Conservation (phyloP, 2,113 vertebrate species). For the Candoia aspera region DNA sequence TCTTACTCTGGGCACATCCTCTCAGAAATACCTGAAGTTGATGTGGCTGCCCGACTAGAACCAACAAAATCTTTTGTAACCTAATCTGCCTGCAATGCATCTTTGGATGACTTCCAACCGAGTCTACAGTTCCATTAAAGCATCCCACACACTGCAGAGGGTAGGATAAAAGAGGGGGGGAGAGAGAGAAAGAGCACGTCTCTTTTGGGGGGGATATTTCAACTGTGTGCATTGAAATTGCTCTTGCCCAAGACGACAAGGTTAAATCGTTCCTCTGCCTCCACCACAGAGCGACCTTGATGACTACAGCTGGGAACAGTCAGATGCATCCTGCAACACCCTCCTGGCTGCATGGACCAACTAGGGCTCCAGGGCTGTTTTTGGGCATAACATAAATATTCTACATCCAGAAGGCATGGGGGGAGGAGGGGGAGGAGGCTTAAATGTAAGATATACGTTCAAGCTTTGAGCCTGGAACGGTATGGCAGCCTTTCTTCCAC, state of each 20-base stretch:
- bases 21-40: background rate
- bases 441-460: background rate
- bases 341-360: background rate
- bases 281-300: background rate
- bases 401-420: background rate
- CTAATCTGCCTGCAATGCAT: background rate
- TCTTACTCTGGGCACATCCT: background rate
- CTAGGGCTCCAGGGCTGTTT: background rate
- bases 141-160: background rate
- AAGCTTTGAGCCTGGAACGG: constrained; percentile 60
- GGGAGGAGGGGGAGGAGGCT: background rate
- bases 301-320: background rate
- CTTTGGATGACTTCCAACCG: background rate
- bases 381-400: background rate
- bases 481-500: constrained; percentile 44
- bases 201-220: no score
- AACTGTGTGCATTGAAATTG: background rate
- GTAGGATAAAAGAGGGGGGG: no score
- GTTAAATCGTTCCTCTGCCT: background rate
- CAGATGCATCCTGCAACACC: background rate
- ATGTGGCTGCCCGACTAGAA: background rate
- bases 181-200: background rate
- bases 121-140: background rate
- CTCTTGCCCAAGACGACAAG: background rate
- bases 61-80: background rate